These are phyloP conservation scores for Kuschelorhynchus macadamiae DNA, from an alignment of 2,888 invertebrate genomes.

Conservation along the genomic window DNA sequence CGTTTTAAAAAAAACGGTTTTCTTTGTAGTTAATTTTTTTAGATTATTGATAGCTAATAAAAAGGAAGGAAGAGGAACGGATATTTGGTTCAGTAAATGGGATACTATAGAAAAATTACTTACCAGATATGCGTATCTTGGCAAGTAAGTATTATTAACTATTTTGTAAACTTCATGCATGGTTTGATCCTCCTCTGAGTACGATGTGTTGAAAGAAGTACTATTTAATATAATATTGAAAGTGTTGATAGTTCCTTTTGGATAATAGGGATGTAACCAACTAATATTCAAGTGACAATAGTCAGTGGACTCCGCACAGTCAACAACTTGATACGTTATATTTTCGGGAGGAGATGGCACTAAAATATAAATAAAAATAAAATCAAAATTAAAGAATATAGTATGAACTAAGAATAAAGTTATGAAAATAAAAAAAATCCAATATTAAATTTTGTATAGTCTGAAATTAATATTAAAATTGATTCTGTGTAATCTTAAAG, in stretches of 20 bases:
- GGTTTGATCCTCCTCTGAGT: constrained; percentile 51
- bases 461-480: too few relatives aligned
- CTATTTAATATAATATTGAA: constrained; percentile 62
- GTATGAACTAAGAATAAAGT: too few relatives aligned
- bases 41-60: too few relatives aligned
- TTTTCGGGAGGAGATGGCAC: constrained; percentile 62
- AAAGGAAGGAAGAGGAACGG: too few relatives aligned
- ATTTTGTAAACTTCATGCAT: constrained; percentile 61
- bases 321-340: constrained; percentile 60
- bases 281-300: constrained; percentile 63
- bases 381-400: constrained; percentile 13
- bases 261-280: constrained; percentile 64
- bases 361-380: constrained; percentile 47
- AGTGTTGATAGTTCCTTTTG: constrained; percentile 61
- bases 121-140: constrained; percentile 60
- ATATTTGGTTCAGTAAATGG: too few relatives aligned
- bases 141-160: constrained; percentile 55
- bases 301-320: constrained; percentile 57
- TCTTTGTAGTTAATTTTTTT: too few relatives aligned
- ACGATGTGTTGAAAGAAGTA: constrained; percentile 51
- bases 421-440: too few relatives aligned
- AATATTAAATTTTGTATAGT: too few relatives aligned
- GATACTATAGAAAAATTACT: neutral
- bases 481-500: too few relatives aligned
- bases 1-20: too few relatives aligned